A percentile compares a stretch with the other conserved stretches of the same genome.
These are phyloP conservation scores for Megalurothrips usitatus DNA, from an alignment of 2,888 invertebrate species.

Conservation along the genomic window DNA sequence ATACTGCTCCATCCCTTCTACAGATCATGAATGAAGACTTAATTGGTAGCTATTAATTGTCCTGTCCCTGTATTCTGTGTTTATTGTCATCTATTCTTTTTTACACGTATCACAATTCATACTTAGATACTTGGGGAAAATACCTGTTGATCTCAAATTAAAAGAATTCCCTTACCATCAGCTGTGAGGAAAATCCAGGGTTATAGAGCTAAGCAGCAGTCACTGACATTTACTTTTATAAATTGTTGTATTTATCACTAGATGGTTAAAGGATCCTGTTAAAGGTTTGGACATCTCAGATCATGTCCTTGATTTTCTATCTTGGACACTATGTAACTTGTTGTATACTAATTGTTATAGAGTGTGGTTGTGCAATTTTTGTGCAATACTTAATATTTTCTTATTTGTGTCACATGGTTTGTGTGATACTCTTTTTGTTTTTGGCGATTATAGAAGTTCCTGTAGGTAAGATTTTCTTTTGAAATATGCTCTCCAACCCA, in stretches of 20 bases:
- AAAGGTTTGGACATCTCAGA: not conserved
- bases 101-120: not conserved
- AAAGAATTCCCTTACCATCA: not conserved
- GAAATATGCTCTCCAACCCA: not conserved
- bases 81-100: not conserved
- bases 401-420: not conserved
- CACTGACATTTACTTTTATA: not conserved
- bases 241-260: not conserved
- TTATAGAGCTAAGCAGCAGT: not conserved
- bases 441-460: not conserved
- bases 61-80: no score
- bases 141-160: constrained; percentile 12
- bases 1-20: no score
- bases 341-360: not conserved
- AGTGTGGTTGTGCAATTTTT: not conserved
- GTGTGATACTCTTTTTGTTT: not conserved
- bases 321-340: not conserved
- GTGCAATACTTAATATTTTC: not conserved
- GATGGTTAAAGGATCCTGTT: not conserved
- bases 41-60: no score
- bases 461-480: not conserved
- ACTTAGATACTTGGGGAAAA: not conserved
- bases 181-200: constrained; percentile 16
- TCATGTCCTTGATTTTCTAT: not conserved
- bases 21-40: no score